Evolutionary conservation across 2,113 vertebrate species (phyloP), one percentile per base, ranked within the genome.

Genomic region (Morone saxatilis): DNA sequence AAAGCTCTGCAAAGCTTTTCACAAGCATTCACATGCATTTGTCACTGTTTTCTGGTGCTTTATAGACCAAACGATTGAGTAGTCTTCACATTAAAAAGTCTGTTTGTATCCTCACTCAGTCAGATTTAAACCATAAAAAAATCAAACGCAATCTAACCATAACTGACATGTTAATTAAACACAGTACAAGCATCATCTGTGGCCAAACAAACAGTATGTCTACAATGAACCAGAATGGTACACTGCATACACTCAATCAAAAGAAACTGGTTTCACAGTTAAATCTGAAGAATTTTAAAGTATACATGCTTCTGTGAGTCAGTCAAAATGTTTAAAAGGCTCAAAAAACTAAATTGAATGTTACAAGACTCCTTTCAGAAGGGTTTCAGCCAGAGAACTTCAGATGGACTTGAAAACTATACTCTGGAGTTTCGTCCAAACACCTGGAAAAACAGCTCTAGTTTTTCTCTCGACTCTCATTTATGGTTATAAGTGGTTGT

Each of bases 391-490:
- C 56, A n/a, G 53, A 81, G 31, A 76, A 69, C 61, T 77, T 45
- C 50, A 59, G 51, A 66, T 56, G 73, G 43, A 81, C 80, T 61
- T 41, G 75, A 88, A 78, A 71, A 71, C 65, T 83, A 48, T 5
- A 71, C 70, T n/a, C 66, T n/a, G 76, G 73, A 83, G 81, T 87
- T 78, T 56, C 4, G 36, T 85, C 83, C 81, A 90, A 88, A 89
- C 91, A 93, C 90, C 93, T 94, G 91, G 82, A 90, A 88, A 88
- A 89, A 88, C 89, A 86, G 85, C 84, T 86, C 75, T 47, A 53
- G 83, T 76, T 90, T 86, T 87, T 77, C 43, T 90, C 77, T 56
- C 31, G 0, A 40, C 83, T 85, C 72, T 87, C 84, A 61, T 87
- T 90, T 80, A 81, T 88, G 86, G 85, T 88, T 86, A 45, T 84